Evolutionary conservation across 1,140 invertebrate genomes (phyloP).

Genomic region (Aporrectodea caliginosa): DNA sequence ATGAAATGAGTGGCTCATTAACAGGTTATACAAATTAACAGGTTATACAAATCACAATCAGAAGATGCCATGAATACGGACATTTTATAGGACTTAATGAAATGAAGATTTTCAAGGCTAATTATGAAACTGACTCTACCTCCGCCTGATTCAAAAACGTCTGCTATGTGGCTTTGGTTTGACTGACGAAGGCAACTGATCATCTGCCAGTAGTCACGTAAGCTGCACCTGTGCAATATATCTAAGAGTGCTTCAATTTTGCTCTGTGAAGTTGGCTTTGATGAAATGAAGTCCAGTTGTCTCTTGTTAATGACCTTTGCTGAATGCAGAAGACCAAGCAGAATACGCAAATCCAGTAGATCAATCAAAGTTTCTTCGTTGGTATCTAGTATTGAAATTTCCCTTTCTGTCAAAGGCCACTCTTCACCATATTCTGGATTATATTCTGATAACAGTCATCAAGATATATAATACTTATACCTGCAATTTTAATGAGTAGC

Average conservation of each 20-base stretch:
- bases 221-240: background rate
- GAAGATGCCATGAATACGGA: too few relatives aligned
- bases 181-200: background rate
- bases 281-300: background rate
- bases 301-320: background rate
- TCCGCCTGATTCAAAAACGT: background rate
- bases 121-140: background rate
- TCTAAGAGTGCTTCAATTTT: background rate
- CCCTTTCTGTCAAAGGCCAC: background rate
- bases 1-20: too few relatives aligned
- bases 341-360: background rate
- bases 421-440: background rate
- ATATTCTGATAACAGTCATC: too few relatives aligned
- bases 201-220: background rate
- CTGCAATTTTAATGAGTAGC: too few relatives aligned
- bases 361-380: background rate
- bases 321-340: background rate
- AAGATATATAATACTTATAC: too few relatives aligned
- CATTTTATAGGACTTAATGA: too few relatives aligned
- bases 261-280: background rate
- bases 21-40: too few relatives aligned
- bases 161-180: background rate
- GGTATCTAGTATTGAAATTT: background rate
- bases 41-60: too few relatives aligned
- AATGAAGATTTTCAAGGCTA: too few relatives aligned